These are phyloP conservation scores for Mormoops blainvillei DNA, from an alignment of 2,113 vertebrate genomes.

Conservation along the genomic window DNA sequence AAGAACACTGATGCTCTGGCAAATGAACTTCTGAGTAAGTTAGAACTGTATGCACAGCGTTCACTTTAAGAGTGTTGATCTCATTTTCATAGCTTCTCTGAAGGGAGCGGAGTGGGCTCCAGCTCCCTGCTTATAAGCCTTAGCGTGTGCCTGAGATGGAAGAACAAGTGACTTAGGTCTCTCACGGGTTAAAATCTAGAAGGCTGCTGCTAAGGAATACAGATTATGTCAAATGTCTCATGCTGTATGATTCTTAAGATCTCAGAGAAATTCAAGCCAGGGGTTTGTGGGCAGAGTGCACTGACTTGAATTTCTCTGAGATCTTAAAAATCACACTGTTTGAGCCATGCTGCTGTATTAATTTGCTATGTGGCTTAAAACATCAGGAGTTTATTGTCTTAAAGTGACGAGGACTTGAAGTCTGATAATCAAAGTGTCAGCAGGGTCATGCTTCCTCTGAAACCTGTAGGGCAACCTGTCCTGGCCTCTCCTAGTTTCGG, in stretches of 20 bases:
- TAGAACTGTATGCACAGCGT: background rate
- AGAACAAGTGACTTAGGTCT: background rate
- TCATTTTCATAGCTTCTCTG: background rate
- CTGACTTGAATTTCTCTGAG: background rate
- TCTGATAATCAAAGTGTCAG: background rate
- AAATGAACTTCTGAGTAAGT: background rate
- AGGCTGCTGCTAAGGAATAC: background rate
- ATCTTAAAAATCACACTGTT: background rate
- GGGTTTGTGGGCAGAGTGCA: background rate
- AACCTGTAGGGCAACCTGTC: background rate
- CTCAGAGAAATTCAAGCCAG: background rate
- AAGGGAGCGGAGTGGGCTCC: background rate
- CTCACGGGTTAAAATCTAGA: background rate
- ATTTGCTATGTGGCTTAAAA: background rate
- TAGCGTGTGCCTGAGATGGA: background rate
- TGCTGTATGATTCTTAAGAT: background rate
- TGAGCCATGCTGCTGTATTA: background rate
- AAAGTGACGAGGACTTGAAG: background rate
- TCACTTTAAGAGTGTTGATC: background rate
- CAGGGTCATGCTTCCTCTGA: background rate
- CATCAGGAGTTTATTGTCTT: background rate
- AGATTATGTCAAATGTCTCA: background rate
- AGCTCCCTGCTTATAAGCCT: background rate
- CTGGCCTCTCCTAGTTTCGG: background rate
- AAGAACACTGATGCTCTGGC: background rate